Base-by-base conservation (phyloP, 1,140 invertebrate genomes). In the Ceratina australensis region DNA sequence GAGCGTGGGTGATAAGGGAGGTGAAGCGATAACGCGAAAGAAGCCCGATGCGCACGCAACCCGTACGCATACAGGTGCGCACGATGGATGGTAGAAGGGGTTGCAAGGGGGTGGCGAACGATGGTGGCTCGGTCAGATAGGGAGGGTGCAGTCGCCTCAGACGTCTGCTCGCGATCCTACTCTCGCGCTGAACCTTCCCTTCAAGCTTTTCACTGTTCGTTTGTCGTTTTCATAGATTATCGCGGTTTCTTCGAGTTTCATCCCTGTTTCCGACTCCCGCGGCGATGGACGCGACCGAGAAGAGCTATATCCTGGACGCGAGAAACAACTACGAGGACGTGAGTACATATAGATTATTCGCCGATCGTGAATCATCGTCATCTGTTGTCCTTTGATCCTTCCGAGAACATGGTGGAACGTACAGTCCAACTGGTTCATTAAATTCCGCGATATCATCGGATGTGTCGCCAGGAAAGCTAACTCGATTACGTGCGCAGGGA, bases 251-350 rank as follows among this genome's bases (percentile, higher is more conserved):
- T 69, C n/a, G 16, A 16, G 4, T n/a, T 84, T 78, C 65, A 47
- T 60, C 47, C 68, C 47, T n/a, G n/a, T n/a, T 66, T 75, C 56
- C 52, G 22, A 72, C 15, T 18, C 16, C 0, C 16, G 15, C 54
- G 28, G 26, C 56, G 56, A 89, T 83, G 28, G 84, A 81, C 61
- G 75, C 78, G n/a, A 75, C 78, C 72, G 92, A 92, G 81, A 92
- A 92, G 78, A 92, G 91, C 81, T 92, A 92, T 68, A 92, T 92
- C 79, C 84, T 92, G 78, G 92, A 92, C 63, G 81, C 85, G n/a
- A 87, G 80, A 75, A 91, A 89, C 83, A 90, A 86, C 78, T 89
- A 87, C 79, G 90, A 90, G 50, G 89, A 91, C 79, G 90, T 91
- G 79, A 91, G 90, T 90, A 57, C 61, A 20, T 13, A 57, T 10